Base-by-base conservation (phyloP, 2,888 invertebrate genomes). In the Eristalis pertinax region DNA sequence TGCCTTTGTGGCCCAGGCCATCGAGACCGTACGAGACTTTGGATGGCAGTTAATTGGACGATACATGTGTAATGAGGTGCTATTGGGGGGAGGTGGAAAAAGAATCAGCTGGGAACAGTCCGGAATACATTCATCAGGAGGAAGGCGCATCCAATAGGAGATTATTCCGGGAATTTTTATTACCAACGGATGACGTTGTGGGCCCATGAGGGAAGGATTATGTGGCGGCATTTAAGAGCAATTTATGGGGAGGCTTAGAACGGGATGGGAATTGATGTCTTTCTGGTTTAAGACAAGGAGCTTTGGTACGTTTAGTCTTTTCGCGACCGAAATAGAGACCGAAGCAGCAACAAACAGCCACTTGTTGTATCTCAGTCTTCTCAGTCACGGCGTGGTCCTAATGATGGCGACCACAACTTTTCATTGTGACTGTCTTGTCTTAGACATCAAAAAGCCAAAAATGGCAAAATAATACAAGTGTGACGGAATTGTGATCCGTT, bases 31-130 rank as follows among this genome's bases (percentile, higher is more conserved):
- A 19, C 19, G 19, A 19, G 72, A 43, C 41, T 24, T 38, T 19
- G 26, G 35, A 77, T 77, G 72, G 72, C 72, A 19, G n/a, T 50
- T 82, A 56, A 82, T 70, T 72, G 65, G 38, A 56, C 19, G 50
- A 41, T 67, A 35, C 35, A 65, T 63, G 41, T 70, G 41, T 60
- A 43, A 43, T 41, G 26, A 15, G 32, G 64, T 15, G 10, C 8
- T 15, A 29, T 67, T 43, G 19, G 43, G 50, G n/a, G n/a, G n/a
- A n/a, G n/a, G 50, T n/a, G 8, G 50, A 50, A 19, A 50, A 50
- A 50, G 50, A 50, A 50, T 50, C 50, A 50, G 50, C 50, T 50
- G 50, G 50, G 19, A 50, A 19, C 50, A 19, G 50, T 50, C 50
- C 50, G 50, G 50, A 8, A 50, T 19, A 19, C 50, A 50, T 50